A percentile compares a stretch with the other conserved stretches of the same genome.
phyloP scores from a whole-genome alignment of 2,797 vertebrate species.

The Acropternis orthonyx region DNA sequence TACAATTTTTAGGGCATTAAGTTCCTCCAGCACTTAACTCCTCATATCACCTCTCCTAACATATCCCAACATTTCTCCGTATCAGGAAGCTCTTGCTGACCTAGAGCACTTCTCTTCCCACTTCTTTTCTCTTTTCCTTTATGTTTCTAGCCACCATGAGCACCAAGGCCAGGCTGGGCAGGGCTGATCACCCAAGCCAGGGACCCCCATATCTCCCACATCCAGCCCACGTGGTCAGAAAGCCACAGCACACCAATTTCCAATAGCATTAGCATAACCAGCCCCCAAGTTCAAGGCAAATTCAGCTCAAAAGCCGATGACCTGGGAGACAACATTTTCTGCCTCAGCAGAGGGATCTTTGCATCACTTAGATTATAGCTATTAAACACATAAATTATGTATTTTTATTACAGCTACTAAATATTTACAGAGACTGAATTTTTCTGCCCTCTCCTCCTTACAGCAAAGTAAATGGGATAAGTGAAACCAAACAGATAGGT shows the following conservation, averaged over 20 bases:
- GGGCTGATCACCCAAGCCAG: background rate
- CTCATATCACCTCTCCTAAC: background rate
- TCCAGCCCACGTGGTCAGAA: background rate
- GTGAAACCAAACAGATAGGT: rapidly evolving
- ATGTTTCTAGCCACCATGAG: rapidly evolving
- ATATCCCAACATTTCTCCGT: background rate
- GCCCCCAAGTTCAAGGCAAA: background rate
- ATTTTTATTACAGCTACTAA: background rate
- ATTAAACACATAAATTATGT: background rate
- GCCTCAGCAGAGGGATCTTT: background rate
- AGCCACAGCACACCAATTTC: background rate
- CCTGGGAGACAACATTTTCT: background rate
- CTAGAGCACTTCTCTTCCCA: background rate
- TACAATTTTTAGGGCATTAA: background rate
- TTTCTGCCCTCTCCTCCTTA: background rate
- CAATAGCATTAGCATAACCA: background rate
- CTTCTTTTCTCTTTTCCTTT: background rate
- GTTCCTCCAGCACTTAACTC: background rate
- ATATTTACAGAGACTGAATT: background rate
- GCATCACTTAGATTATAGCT: background rate
- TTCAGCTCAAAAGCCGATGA: background rate
- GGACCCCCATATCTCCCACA: rapidly evolving
- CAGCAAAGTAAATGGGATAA: background rate
- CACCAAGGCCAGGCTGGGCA: background rate
- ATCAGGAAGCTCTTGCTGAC: background rate